phyloP scores from a whole-genome alignment of 2,113 vertebrate species.

The Passer montanus region DNA sequence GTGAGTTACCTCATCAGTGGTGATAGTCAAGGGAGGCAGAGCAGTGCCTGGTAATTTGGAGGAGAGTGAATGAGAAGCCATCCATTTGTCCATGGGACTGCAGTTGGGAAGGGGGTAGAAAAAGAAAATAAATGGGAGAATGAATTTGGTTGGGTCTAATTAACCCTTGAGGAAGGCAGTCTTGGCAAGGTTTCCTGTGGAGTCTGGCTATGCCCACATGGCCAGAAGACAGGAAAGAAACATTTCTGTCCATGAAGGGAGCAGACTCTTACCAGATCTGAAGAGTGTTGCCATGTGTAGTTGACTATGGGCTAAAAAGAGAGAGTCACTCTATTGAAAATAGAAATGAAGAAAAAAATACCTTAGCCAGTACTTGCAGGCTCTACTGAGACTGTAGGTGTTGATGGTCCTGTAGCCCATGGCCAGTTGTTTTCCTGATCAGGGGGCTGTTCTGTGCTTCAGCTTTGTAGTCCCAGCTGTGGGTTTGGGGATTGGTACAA shows the following conservation, averaged over 20 bases:
- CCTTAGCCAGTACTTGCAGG: neutral
- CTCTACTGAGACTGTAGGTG: neutral
- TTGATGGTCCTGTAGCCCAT: neutral
- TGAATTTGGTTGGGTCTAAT: neutral
- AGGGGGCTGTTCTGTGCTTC: neutral
- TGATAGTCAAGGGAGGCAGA: neutral
- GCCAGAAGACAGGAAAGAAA: neutral
- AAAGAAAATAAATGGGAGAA: neutral
- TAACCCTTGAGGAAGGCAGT: neutral
- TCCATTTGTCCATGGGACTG: neutral
- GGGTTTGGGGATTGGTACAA: neutral
- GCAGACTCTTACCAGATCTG: neutral
- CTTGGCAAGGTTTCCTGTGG: neutral
- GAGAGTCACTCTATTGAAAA: neutral
- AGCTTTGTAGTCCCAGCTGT: neutral
- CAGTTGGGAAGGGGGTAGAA: neutral
- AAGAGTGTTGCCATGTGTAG: neutral
- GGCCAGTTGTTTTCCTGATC: neutral
- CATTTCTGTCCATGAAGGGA: neutral
- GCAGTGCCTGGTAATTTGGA: neutral
- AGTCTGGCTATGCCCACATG: neutral
- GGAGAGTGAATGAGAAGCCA: neutral
- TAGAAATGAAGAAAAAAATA: neutral
- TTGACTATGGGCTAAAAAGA: neutral
- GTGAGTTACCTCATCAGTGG: slow-evolving; percentile 71